phyloP scores from a whole-genome alignment of 2,113 vertebrate species.

The Nyctereutes procyonoides region DNA sequence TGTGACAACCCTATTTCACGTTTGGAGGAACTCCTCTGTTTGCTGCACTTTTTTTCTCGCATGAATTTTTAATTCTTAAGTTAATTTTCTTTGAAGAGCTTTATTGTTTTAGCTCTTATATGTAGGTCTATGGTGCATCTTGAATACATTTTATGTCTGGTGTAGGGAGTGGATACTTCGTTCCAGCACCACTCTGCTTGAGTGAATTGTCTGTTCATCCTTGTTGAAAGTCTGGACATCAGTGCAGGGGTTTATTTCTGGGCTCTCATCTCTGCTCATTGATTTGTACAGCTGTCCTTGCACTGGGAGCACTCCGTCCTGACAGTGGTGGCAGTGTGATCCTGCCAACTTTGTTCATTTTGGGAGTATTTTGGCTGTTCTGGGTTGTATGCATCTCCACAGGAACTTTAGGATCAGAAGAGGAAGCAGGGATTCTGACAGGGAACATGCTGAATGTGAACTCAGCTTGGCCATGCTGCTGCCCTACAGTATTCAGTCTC shows the following conservation, averaged over 20 bases:
- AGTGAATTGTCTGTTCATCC: neutral
- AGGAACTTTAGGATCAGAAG: neutral
- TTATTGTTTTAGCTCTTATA: neutral
- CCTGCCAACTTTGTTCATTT: too few relatives aligned
- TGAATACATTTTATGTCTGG: neutral
- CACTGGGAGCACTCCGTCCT: neutral
- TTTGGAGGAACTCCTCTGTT: neutral
- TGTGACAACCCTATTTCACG: neutral
- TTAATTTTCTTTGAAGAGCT: neutral
- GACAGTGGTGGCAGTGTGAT: neutral
- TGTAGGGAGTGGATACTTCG: neutral
- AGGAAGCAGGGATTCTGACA: neutral
- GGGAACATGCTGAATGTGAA: neutral
- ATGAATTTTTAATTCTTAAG: neutral
- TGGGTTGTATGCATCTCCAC: neutral
- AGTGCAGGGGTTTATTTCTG: neutral
- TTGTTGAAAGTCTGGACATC: too few relatives aligned
- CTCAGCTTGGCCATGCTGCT: accelerated
- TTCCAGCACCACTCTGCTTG: neutral
- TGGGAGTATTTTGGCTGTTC: neutral
- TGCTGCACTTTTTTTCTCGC: neutral
- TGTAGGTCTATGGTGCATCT: neutral
- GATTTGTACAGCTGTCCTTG: accelerated
- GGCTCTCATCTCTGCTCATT: neutral
- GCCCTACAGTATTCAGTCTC: too few relatives aligned